Base-by-base conservation (phyloP, 2,113 vertebrate genomes). In the Stigmatopora argus region DNA sequence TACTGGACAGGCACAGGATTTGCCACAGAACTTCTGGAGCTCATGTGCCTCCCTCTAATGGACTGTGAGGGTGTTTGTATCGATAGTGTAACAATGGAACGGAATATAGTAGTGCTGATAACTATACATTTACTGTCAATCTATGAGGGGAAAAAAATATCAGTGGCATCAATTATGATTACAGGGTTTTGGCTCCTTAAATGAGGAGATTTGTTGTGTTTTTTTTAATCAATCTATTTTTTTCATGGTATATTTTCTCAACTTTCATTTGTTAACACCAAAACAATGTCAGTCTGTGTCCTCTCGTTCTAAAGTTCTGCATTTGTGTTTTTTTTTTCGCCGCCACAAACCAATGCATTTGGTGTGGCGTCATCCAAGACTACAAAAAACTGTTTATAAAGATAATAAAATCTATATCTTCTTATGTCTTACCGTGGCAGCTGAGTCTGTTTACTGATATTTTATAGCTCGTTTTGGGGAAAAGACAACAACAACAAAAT, bases 381-480 rank as follows among this genome's bases (percentile, higher is more conserved):
- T 85, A 88, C 78, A 23, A 78, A 86, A 83, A 82, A 81, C 91
- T 90, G 91, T 93, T 93, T 94, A 92, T 94, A 94, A 94, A 92
- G 93, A 89, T 92, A 93, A 63, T 86, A 93, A 92, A 93, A 92
- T 89, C 85, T 94, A 90, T 94, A 93, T 92, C 93, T 94, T 90
- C 92, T 87, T 91, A 93, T 92, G 88, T 90, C 91, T 87, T 89
- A 90, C 65, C 8, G 51, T 62, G 69, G 75, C 65, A 47, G 64
- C 60, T 75, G 69, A 23, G 77, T 75, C 64, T 75, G 67, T 87
- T 87, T 75, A 71, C 88, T 82, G 64, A 60, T 19, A 41, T 55
- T 70, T 67, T 58, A 15, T 14, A 9, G 5, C 44, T 21, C 65
- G 47, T 45, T 72, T 65, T 53, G 48, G 38, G 62, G 31, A 59